Evolutionary conservation across 2,113 vertebrate species (phyloP), one percentile per base, ranked within the genome.

Genomic region (Elephas maximus): DNA sequence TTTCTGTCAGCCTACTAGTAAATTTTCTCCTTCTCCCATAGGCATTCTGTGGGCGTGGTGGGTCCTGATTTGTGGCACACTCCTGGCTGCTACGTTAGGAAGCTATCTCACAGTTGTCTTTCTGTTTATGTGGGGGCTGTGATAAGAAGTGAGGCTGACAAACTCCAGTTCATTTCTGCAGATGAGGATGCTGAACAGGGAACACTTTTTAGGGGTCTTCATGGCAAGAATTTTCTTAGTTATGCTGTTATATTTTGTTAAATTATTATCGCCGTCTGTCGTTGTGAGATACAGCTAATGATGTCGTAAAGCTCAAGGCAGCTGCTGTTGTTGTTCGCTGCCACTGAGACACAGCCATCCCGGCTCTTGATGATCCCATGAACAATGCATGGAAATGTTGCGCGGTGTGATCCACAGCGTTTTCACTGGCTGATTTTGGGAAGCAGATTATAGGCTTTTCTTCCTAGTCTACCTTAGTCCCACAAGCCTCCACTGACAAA

Each of bases 121-220:
- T 93, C 84, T 92, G 74, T 95, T 93, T 93, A 74, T 0, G 0
- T 45, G 76, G 71, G 62, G 21, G 2, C 48, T 1, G 3, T 82
- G 91, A 93, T 98, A 97, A 98, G 93, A 96, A 33, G 94, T 57
- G 97, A 97, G 97, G 73, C 44, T 57, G 96, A 97, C 73, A 79
- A 84, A 93, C 33, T 90, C 91, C 93, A 97, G 96, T 24, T 33
- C 69, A 8, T 71, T 71, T 86, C 82, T 76, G 44, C 45, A 84
- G 45, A 84, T 26, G 74, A 82, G 85, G 92, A 77, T 12, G 8
- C 17, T 15, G 41, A 26, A 9, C 71, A 65, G 86, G 88, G 93
- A 84, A 37, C 17, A 5, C n/a, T 86, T 57, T 77, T n/a, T 67
- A n/a, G 15, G 65, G 48, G 12, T 24, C 51, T 45, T 76, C 23